Evolutionary conservation across 2,113 vertebrate genomes (phyloP), one percentile per base, ranked within the genome.

Genomic region (Myrmecobius fasciatus): DNA sequence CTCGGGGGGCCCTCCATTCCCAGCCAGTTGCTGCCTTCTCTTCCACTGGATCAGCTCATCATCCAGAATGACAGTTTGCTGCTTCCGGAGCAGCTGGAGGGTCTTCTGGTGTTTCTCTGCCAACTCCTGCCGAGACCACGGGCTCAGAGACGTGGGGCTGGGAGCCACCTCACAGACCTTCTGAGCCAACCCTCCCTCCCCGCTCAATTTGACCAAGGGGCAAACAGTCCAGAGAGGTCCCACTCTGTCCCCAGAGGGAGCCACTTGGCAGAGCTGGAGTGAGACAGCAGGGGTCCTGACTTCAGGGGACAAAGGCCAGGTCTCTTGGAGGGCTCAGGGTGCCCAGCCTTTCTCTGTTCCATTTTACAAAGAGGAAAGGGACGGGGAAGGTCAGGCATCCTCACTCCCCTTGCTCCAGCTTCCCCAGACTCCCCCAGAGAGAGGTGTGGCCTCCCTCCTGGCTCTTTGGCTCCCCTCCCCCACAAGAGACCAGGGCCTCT

Each of bases 21-120:
- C 99, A 0, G 99, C 99, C 97, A 99, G 99, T 98, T 99, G 99
- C 97, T 99, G 99, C 96, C 99, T 98, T 96, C 99, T 98, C 98
- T 99, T 99, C 99, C 99, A 99, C 98, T 99, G 99, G 98, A 99
- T 99, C 98, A 99, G 98, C 96, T 99, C 99, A 0, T 99, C 99
- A 0, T 99, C 99, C 98, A 99, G 98, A 95, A 99, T 99, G 98
- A 99, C 98, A 0, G 99, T 99, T 98, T 99, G 99, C 97, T 99
- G 99, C 98, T 99, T 99, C 95, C 99, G 99, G 97, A 99, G 98
- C 98, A 99, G 98, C 98, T 99, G 99, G 98, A 99, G 98, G 47
- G 99, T 99, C 98, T 99, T 99, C 98, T 99, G 99, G 97, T 99
- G 99, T 98, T 99, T 99, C 98, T 99, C 99, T 0, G 99, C 99